Evolutionary conservation across 2,888 invertebrate species (phyloP), one percentile per base, ranked within the genome.

Genomic region (Chrysomela aeneicollis): DNA sequence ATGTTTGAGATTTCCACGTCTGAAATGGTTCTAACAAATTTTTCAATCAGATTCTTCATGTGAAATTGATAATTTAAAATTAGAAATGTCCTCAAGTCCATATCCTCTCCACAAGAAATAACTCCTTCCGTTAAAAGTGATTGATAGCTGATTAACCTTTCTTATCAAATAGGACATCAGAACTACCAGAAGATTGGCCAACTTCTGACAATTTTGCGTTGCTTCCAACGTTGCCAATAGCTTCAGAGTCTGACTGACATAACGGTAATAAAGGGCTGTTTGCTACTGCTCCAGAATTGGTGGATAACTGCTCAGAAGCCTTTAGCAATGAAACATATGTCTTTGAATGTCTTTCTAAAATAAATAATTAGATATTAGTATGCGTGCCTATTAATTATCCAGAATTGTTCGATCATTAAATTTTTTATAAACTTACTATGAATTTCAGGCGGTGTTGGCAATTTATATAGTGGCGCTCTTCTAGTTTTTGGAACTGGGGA

Each of bases 181-280:
- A 47, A 47, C 47, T 47, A 47, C 42, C 4, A 42, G 42, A 42
- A 10, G 42, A 10, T 42, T 42, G 42, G 42, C 17, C 42, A 42
- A 42, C 42, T 42, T 42, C 42, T 42, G 42, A 42, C 3, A 42
- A 42, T 42, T 42, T 42, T 42, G 10, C 5, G 42, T 42, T 42
- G 42, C 42, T 42, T 42, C 42, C 4, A 42, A 9, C 42, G 42
- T 42, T 42, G 42, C 2, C 42, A 42, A 42, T 42, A 42, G 42
- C 42, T 42, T 42, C 10, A 42, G 42, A 42, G 42, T 42, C 42
- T 42, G 42, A 42, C 42, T 42, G 5, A 17, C 47, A 47, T 47
- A 47, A 47, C 10, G 47, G 47, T 47, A 17, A 47, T 47, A 10
- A 47, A 47, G 47, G 47, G 47, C 47, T 47, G 47, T 47, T 47